Conservation (phyloP, 30 jellyfish, hydroid and myxozoan genomes). For the Turritopsis dohrnii region DNA sequence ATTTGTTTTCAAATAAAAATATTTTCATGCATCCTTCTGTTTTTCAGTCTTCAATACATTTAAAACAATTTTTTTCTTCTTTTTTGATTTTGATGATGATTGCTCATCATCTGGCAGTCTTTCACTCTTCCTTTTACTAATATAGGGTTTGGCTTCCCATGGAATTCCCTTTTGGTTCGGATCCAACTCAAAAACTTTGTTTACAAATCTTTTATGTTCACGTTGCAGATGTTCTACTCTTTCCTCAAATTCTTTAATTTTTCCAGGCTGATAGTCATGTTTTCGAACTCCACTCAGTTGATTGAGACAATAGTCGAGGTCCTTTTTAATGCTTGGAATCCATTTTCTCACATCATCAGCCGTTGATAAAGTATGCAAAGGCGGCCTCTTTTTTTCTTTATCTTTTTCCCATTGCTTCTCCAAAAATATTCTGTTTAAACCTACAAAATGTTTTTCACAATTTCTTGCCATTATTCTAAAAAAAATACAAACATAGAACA, state of each 20-base stretch:
- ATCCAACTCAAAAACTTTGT: constrained; percentile 55
- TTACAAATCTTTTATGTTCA: constrained; percentile 72
- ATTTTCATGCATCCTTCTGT: neutral
- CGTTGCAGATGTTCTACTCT: constrained; percentile 59
- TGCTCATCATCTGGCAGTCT: neutral
- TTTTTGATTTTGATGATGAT: neutral
- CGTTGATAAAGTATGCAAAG: constrained; percentile 45
- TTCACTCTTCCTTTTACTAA: constrained; percentile 41
- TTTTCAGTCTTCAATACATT: constrained; percentile 19
- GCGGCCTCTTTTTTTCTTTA: constrained; percentile 64
- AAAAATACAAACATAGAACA: no score
- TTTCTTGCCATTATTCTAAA: constrained; percentile 62
- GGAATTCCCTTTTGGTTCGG: constrained; percentile 63
- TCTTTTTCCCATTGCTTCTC: constrained; percentile 92
- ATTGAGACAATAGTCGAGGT: constrained; percentile 63
- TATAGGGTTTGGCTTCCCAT: constrained; percentile 76
- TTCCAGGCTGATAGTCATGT: constrained; percentile 64
- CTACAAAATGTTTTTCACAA: constrained; percentile 89
- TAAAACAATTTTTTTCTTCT: constrained; percentile 25
- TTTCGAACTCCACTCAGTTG: constrained; percentile 88
- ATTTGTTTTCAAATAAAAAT: neutral
- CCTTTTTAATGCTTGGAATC: constrained; percentile 87
- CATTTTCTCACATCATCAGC: constrained; percentile 78
- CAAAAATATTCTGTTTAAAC: constrained; percentile 70
- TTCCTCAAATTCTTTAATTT: constrained; percentile 69